These are phyloP conservation scores for Ataeniobius toweri DNA, from an alignment of 2,797 vertebrate genomes.

Conservation along the genomic window DNA sequence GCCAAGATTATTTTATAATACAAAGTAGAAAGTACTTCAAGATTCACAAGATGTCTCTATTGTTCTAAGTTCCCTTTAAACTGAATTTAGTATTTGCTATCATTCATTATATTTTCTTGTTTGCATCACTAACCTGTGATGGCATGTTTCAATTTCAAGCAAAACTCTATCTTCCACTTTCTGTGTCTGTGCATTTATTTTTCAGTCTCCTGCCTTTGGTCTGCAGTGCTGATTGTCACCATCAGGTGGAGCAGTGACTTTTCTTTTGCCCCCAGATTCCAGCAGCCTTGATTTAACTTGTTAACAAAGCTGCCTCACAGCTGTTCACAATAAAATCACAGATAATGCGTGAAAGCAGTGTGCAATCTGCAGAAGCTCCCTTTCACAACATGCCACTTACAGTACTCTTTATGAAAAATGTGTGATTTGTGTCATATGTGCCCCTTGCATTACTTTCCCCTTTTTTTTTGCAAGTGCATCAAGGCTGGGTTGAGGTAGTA, in stretches of 20 bases:
- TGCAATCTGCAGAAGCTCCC: slow-evolving; percentile 1
- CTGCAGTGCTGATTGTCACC: slow-evolving; percentile 56
- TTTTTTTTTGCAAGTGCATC: neutral
- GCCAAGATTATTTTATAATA: too few relatives aligned
- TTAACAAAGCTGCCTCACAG: slow-evolving; percentile 18
- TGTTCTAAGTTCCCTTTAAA: neutral
- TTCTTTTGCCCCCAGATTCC: slow-evolving; percentile 35
- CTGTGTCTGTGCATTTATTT: neutral
- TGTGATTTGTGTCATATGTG: neutral
- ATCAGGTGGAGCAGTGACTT: slow-evolving; percentile 75
- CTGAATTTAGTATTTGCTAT: neutral
- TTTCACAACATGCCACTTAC: slow-evolving; percentile 12
- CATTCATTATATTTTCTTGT: neutral
- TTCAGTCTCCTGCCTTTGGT: slow-evolving; percentile 11
- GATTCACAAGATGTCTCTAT: neutral
- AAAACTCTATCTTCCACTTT: neutral
- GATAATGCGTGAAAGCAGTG: slow-evolving; percentile 15
- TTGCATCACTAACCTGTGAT: neutral
- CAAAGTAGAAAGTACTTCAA: neutral
- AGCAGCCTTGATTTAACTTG: slow-evolving; percentile 30
- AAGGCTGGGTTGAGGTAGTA: slow-evolving; percentile 10
- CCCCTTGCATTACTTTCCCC: slow-evolving; percentile 13
- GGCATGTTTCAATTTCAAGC: neutral
- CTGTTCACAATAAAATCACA: slow-evolving; percentile 22
- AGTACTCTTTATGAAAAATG: neutral